Conservation (phyloP, 2,888 invertebrate species). For the Julus scandinavius region DNA sequence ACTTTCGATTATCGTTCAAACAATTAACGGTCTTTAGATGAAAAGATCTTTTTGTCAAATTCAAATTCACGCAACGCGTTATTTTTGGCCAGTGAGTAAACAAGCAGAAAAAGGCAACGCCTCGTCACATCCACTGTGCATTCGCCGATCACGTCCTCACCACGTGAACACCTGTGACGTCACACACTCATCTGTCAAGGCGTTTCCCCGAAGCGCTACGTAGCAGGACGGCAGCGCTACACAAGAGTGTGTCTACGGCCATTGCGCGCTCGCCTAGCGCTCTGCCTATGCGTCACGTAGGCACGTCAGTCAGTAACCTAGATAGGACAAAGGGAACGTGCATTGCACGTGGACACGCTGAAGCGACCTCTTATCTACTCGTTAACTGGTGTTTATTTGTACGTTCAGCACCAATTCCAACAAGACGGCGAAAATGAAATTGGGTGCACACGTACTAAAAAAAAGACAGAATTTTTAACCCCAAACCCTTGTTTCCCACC, state of each 20-base stretch:
- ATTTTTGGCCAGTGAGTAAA: conserved; percentile 48
- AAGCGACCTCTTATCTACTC: neutral
- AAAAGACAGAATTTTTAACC: neutral
- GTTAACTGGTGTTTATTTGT: neutral
- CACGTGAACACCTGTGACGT: conserved; percentile 73
- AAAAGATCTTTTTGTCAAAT: neutral
- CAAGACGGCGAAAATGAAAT: neutral
- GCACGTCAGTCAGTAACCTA: conserved; percentile 35
- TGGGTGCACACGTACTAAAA: neutral
- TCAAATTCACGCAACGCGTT: conserved; percentile 35
- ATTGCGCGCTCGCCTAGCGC: neutral
- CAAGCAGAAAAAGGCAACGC: conserved; percentile 43
- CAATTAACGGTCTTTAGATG: neutral
- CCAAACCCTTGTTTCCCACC: neutral
- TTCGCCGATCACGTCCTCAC: conserved; percentile 59
- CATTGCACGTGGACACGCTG: conserved; percentile 30
- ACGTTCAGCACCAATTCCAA: neutral
- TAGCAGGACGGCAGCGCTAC: neutral
- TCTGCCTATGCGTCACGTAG: neutral
- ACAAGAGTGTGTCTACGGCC: neutral
- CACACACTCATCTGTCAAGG: conserved; percentile 6
- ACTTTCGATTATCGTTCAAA: neutral
- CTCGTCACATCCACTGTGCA: conserved; percentile 19
- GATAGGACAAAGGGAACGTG: conserved; percentile 47
- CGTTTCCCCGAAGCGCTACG: neutral